Evolutionary conservation across 2,888 invertebrate genomes (phyloP), one percentile per base, ranked within the genome.

Genomic region (Lasioglossum figueresi): DNA sequence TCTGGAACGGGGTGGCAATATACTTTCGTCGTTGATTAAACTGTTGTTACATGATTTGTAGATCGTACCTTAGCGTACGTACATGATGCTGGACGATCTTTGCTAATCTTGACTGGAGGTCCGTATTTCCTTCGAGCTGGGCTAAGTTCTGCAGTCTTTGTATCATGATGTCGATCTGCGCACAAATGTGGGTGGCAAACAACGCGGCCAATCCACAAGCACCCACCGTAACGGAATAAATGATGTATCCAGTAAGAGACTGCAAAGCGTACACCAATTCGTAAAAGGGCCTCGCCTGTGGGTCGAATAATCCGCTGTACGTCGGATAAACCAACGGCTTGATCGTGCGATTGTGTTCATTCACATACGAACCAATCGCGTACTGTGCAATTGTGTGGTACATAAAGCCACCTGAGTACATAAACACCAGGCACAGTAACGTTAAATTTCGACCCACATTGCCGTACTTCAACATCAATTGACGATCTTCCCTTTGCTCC

Each of bases 191-290:
- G 4, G 82, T 83, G 1, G 78, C 88, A 27, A 91, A 91, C 10
- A 89, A 66, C 0, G 90, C 90, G 0, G 92, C 87, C 14, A 91
- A 40, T 72, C 89, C 85, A 43, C 89, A 91, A 8, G 88, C 86
- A 1, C 89, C 89, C 0, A 83, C 80, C 0, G 91, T 89, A 40
- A 92, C 80, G 4, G 91, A 86, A 56, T 89, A 90, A 77, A 89
- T 89, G 5, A 93, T 82, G 52, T 91, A 87, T 10, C 91, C 91
- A 37, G 88, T 88, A 0, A 91, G 74, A 74, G 87, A 88, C 5
- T 94, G 93, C 12, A 73, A 14, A 5, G 70, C 4, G 78, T 92
- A 94, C 5, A 94, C 90, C n/a, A 93, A 88, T 73, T 93, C 91
- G 83, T 93, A 94, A 12, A 82, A 48, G 0, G 92, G 92, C 23